Percentiles rank a stretch among this genome's conserved stretches.
phyloP scores from a whole-genome alignment of 2,797 vertebrate species.

The Botia almorhae region DNA sequence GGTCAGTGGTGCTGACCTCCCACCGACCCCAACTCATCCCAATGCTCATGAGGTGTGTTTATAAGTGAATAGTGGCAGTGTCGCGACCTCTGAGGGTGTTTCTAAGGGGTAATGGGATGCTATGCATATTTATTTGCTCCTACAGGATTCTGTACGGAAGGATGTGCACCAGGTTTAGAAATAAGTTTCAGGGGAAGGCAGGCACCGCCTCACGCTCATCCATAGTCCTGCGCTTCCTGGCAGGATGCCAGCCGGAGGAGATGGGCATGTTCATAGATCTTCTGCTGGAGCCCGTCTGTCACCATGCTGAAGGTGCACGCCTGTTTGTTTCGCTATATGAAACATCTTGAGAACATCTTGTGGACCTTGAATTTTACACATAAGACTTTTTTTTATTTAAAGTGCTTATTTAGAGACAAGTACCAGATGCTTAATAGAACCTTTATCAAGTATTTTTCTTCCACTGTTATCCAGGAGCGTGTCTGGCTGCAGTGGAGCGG shows the following conservation, averaged over 20 bases:
- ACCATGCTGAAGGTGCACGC: conserved; percentile 82
- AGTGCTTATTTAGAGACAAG: no score
- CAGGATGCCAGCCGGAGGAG: conserved; percentile 87
- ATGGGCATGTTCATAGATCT: conserved; percentile 91
- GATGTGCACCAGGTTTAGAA: conserved; percentile 92
- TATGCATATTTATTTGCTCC: not conserved
- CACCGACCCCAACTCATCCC: conserved; percentile 89
- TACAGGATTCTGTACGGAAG: conserved; percentile 92
- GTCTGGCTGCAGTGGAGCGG: conserved; percentile 82
- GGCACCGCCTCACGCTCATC: conserved; percentile 83
- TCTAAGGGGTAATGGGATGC: not conserved
- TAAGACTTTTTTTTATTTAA: no score
- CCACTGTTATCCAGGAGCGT: conserved; percentile 75
- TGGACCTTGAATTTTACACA: no score
- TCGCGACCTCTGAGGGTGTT: not conserved
- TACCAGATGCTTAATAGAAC: no score
- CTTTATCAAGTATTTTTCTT: not conserved
- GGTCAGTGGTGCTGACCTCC: conserved; percentile 79
- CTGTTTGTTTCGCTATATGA: not conserved
- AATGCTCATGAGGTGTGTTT: conserved; percentile 90
- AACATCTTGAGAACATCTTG: no score
- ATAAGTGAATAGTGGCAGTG: not conserved
- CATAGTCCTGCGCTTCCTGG: conserved; percentile 92
- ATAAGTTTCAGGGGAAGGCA: conserved; percentile 91
- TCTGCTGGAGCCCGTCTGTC: conserved; percentile 88